Base-by-base conservation (phyloP, 2,888 invertebrate genomes). In the Mythimna impura region DNA sequence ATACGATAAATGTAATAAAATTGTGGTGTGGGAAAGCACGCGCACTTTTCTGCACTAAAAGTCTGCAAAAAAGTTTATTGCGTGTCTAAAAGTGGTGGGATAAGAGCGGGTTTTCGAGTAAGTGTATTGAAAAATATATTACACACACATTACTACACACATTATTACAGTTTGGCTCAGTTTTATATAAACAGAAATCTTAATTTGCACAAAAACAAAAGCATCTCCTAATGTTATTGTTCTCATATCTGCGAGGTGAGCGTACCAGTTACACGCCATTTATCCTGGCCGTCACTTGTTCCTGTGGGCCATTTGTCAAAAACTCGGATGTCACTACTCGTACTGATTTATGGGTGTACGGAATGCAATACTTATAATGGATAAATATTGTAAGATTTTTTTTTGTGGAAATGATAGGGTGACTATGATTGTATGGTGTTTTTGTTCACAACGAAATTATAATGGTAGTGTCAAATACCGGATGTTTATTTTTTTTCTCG, bases 361-460 rank as follows among this genome's bases (percentile, higher is more conserved):
- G 87, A 93, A 91, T 91, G 92, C 93, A 95, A 96, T 95, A 92
- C 93, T 91, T 93, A 92, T 95, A 95, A 96, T 95, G 95, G 95
- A 95, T 94, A 95, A 94, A 95, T 95, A 95, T 94, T 94, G 93
- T 94, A 92, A 90, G 90, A 90, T 92, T 93, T 93, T 80, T 78
- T 94, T 79, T 93, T 91, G 87, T 88, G 83, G 79, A 78, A 64
- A 70, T 66, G 43, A 0, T 89, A 87, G 89, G 89, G 92, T 92
- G 90, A 82, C 85, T 68, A 72, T 81, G 62, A 47, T 47, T 47
- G 17, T 2, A 2, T 47, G 17, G 17, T 20, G 1, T 6, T 47
- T 47, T 47, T 47, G 20, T 17, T 47, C 3, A 61, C 17, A 22
- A 1, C 3, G 22, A 50, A 50, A 17, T 54, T 10, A n/a, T n/a